Percentiles rank a stretch among this genome's conserved stretches.
Evolutionary conservation across 2,113 vertebrate genomes (phyloP).

Genomic region (Aldabrachelys gigantea): DNA sequence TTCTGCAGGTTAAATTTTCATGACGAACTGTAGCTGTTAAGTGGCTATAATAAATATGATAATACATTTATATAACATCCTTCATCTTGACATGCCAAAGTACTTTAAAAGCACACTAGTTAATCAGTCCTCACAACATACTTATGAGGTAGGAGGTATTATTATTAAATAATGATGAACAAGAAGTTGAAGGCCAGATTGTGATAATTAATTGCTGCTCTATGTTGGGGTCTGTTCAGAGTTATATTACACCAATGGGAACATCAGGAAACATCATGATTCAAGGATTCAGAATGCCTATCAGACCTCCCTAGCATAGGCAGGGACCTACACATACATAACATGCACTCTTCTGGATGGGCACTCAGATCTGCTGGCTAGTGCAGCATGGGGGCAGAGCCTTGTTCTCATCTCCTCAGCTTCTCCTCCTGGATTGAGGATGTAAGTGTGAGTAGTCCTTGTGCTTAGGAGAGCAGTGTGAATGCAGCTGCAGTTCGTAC

Average conservation of each 20-base stretch:
- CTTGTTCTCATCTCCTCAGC: background rate
- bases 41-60: background rate
- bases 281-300: background rate
- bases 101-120: background rate
- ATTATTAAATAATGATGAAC: background rate
- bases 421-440: background rate
- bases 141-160: background rate
- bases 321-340: background rate
- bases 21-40: constrained; percentile 28
- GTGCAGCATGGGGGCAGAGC: background rate
- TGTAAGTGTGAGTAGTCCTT: fast-evolving
- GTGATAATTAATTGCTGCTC: background rate
- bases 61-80: background rate
- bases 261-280: background rate
- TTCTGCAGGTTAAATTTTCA: constrained; percentile 7
- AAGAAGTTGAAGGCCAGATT: background rate
- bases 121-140: background rate
- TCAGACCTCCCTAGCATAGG: background rate
- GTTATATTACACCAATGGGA: background rate
- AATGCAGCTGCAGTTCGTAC: background rate
- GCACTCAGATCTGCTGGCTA: background rate
- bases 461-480: background rate
- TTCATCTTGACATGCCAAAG: background rate
- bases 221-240: background rate
- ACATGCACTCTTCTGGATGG: background rate